A percentile compares a stretch with the other conserved stretches of the same genome.
These are phyloP conservation scores for Hydropsyche betteni DNA, from an alignment of 2,888 invertebrate genomes.

Conservation along the genomic window DNA sequence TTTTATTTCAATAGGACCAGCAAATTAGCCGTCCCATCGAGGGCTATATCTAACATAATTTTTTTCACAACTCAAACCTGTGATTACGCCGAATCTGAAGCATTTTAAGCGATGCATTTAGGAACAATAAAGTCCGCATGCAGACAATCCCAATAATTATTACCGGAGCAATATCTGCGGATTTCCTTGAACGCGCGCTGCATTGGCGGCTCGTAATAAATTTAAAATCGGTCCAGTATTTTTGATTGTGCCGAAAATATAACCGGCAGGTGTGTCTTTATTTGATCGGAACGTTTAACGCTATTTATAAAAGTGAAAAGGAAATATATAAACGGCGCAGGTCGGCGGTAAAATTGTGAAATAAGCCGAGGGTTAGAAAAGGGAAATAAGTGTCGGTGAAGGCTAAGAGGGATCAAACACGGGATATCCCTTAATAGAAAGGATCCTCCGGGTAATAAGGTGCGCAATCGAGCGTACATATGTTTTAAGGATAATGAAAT, in stretches of 20 bases:
- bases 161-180: conserved; percentile 31
- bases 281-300: conserved; percentile 21
- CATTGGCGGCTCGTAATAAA: conserved; percentile 34
- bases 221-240: neutral
- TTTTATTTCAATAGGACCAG: neutral
- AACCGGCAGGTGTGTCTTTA: neutral
- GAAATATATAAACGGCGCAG: conserved; percentile 3
- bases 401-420: conserved; percentile 40
- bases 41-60: neutral
- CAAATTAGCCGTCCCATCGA: conserved; percentile 2
- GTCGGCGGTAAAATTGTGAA: conserved; percentile 29
- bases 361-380: conserved; percentile 25
- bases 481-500: conserved; percentile 45
- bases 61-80: conserved; percentile 6
- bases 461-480: conserved; percentile 44
- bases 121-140: conserved; percentile 43
- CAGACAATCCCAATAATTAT: conserved; percentile 42
- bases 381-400: conserved; percentile 34
- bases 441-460: conserved; percentile 38
- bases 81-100: conserved; percentile 37
- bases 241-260: conserved; percentile 8
- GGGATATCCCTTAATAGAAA: conserved; percentile 44
- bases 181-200: conserved; percentile 41
- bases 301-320: conserved; percentile 28
- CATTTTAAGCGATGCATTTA: conserved; percentile 46